A percentile compares a stretch with the other conserved stretches of the same genome.
These are phyloP conservation scores for Willisornis vidua DNA, from an alignment of 2,113 vertebrate species.

Conservation along the genomic window DNA sequence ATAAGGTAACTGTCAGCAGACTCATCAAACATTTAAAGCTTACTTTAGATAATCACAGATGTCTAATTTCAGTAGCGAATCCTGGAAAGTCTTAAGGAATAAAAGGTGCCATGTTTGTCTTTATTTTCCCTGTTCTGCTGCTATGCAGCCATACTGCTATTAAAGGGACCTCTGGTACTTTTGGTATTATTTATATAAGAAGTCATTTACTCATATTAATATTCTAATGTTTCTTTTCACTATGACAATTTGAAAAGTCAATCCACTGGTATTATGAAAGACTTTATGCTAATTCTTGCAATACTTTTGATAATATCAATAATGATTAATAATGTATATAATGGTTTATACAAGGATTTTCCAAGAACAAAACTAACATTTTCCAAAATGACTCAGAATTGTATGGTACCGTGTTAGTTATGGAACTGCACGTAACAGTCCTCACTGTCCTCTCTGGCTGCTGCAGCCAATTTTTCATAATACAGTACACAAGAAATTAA, in stretches of 20 bases:
- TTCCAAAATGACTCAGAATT: not conserved
- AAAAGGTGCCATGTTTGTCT: not conserved
- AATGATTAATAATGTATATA: not conserved
- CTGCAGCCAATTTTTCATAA: not conserved
- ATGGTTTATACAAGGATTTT: not conserved
- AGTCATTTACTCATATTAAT: not conserved
- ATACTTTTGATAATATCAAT: not conserved
- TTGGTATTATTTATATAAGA: not conserved
- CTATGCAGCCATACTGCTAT: slow-evolving; percentile 30
- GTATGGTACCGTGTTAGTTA: not conserved
- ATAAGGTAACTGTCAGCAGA: not conserved
- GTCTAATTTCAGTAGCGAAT: not conserved
- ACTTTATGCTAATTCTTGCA: not conserved
- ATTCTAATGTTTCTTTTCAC: not conserved
- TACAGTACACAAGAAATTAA: not conserved
- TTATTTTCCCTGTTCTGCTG: not conserved
- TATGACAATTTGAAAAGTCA: not conserved
- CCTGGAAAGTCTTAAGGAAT: not conserved
- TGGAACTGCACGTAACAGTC: not conserved
- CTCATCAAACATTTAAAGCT: not conserved
- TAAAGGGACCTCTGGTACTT: slow-evolving; percentile 1
- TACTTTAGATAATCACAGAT: not conserved
- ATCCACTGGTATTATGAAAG: not conserved
- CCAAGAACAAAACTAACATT: not conserved
- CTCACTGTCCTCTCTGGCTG: not conserved